Conservation (phyloP, 2,888 invertebrate genomes). For the Prionchulus punctatus region DNA sequence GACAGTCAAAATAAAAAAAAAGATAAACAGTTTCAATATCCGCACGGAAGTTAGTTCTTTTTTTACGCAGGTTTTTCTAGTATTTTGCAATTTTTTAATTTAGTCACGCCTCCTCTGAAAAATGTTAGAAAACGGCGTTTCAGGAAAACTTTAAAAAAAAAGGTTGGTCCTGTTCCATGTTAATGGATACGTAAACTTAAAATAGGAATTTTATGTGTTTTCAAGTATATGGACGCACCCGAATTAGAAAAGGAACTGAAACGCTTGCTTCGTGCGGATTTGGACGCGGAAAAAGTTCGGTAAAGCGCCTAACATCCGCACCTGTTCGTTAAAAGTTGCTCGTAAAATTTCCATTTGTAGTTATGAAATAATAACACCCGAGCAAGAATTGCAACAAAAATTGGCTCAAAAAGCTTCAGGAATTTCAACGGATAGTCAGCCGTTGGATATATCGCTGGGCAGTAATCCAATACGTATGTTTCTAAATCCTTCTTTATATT, state of each 20-base stretch:
- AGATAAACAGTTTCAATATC: constrained; percentile 80
- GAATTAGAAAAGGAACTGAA: constrained; percentile 97
- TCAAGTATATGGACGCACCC: constrained; percentile 70
- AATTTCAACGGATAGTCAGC: no score
- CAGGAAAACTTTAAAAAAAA: constrained; percentile 84
- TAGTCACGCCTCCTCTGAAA: constrained; percentile 77
- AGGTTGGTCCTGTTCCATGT: constrained; percentile 36
- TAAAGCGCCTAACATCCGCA: constrained; percentile 49
- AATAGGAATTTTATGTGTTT: no score
- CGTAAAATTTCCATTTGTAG: not conserved
- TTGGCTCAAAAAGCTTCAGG: no score
- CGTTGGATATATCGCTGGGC: no score
- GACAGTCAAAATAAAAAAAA: constrained; percentile 64
- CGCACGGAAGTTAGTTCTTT: constrained; percentile 58
- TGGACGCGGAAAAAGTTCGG: constrained; percentile 70
- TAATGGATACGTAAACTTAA: not conserved
- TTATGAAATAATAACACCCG: not conserved
- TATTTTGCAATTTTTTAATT: no score
- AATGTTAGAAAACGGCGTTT: constrained; percentile 81
- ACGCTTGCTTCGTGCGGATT: constrained; percentile 65
- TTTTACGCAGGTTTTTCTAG: no score
- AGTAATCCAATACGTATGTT: no score
- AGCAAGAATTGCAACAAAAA: constrained; percentile 1
- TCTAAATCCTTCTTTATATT: no score
- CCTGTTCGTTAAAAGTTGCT: no score